phyloP scores from a whole-genome alignment of 2,888 invertebrate genomes.

The Ochropleura leucogaster region DNA sequence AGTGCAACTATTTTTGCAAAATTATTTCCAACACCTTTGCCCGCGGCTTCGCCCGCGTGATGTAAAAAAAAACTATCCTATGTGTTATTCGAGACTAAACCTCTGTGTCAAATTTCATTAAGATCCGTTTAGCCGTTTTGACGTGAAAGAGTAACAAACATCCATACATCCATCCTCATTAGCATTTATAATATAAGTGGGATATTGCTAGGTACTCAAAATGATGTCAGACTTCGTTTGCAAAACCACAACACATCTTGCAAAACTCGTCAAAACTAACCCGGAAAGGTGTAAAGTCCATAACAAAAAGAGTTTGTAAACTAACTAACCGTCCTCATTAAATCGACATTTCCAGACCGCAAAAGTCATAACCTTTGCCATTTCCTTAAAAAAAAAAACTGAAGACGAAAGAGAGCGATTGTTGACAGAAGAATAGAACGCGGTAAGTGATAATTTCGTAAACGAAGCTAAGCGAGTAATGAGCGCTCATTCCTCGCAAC shows the following conservation, averaged over 20 bases:
- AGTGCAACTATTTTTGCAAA: background rate
- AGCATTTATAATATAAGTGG: background rate
- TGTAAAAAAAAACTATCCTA: too few relatives aligned
- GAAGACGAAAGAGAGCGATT: background rate
- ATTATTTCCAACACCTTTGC: background rate
- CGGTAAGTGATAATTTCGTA: constrained; percentile 22
- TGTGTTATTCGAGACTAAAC: too few relatives aligned
- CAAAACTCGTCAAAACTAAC: constrained; percentile 14
- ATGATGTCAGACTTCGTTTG: background rate
- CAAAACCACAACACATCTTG: background rate
- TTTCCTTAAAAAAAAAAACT: constrained; percentile 8
- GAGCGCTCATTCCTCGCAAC: constrained; percentile 27
- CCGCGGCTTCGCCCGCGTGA: too few relatives aligned
- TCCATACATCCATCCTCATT: too few relatives aligned
- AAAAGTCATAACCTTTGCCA: constrained; percentile 17
- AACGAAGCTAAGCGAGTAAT: constrained; percentile 32
- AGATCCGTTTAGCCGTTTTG: too few relatives aligned
- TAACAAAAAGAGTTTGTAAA: constrained; percentile 28
- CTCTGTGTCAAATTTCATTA: too few relatives aligned
- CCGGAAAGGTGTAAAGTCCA: background rate
- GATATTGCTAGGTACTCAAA: background rate
- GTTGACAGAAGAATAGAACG: constrained; percentile 26
- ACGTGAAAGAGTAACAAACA: too few relatives aligned
- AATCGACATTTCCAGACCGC: constrained; percentile 31
- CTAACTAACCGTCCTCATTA: constrained; percentile 33